Conservation (phyloP, 1,140 invertebrate genomes). For the Drosophila persimilis region DNA sequence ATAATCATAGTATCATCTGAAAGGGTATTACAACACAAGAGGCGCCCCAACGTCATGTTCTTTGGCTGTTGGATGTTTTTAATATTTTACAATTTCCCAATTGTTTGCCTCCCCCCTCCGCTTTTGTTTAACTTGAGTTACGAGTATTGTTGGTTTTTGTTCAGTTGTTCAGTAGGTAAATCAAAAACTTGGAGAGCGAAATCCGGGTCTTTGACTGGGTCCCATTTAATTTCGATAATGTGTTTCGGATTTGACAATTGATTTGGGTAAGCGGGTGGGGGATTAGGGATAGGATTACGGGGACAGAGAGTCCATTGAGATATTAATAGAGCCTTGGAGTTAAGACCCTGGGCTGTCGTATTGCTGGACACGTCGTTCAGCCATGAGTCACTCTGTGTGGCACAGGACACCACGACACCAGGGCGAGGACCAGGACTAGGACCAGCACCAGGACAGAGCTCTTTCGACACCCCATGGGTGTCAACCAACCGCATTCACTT, state of each 20-base stretch:
- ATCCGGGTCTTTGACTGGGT: neutral
- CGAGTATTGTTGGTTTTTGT: neutral
- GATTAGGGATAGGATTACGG: neutral
- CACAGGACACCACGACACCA: no score
- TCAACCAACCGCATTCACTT: constrained; percentile 1
- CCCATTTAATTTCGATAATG: constrained; percentile 46
- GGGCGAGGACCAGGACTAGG: no score
- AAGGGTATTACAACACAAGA: no score
- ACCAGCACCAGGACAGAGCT: neutral
- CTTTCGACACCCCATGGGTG: neutral
- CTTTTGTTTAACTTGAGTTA: constrained; percentile 24
- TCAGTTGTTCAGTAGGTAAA: constrained; percentile 5
- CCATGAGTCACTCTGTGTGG: neutral
- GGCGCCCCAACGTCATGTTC: no score
- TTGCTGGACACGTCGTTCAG: neutral
- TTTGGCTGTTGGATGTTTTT: constrained; percentile 32
- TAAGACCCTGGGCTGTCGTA: neutral
- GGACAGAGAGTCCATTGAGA: no score
- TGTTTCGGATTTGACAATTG: constrained; percentile 25
- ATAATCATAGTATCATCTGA: no score
- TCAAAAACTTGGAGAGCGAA: neutral
- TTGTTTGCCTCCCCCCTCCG: neutral
- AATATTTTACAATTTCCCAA: constrained; percentile 41
- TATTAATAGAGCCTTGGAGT: no score
- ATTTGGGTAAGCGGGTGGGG: neutral